Evolutionary conservation across 1,140 invertebrate species (phyloP), one percentile per base, ranked within the genome.

Genomic region (Odontomachus brunneus): DNA sequence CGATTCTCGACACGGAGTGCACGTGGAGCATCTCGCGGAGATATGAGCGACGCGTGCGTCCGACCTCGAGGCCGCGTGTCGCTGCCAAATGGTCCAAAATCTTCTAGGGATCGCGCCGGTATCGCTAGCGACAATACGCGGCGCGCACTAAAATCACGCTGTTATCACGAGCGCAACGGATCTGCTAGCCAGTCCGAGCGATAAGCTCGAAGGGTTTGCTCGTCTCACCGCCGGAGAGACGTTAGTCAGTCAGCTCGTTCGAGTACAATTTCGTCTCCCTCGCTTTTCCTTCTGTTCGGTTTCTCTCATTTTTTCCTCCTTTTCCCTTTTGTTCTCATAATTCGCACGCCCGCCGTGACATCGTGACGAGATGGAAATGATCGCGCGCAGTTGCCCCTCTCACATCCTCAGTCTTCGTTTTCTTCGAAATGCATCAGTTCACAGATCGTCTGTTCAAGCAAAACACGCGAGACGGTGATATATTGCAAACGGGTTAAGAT

Each of bases 11-110:
- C 0, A n/a, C 33, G 26, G 5, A 33, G 15, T 14, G 24, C n/a
- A 22, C 3, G 48, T 22, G 15, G 59, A 17, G 44, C 3, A 4
- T 11, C 1, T 5, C 17, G 44, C n/a, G 26, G 26, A n/a, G 26
- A 24, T 33, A 26, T 33, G 24, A 29, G 17, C 26, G 26, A 53
- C n/a, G 0, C 65, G 17, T 44, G 51, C 75, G 75, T 80, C 65
- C 63, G 65, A 80, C 65, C 38, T 48, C 48, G 74, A 55, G 63
- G 67, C 49, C 51, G 78, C 85, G 65, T 57, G 65, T 76, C 86
- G 55, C 51, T 33, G 69, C 59, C 66, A 60, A 83, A 83, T 88
- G 87, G 87, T 88, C 87, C 86, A 88, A 66, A 75, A 55, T 88
- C 73, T 76, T 88, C 85, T 81, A 84, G 75, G 85, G 80, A 84